Conservation (phyloP, 1,140 invertebrate species). For the Watersipora subatra region DNA sequence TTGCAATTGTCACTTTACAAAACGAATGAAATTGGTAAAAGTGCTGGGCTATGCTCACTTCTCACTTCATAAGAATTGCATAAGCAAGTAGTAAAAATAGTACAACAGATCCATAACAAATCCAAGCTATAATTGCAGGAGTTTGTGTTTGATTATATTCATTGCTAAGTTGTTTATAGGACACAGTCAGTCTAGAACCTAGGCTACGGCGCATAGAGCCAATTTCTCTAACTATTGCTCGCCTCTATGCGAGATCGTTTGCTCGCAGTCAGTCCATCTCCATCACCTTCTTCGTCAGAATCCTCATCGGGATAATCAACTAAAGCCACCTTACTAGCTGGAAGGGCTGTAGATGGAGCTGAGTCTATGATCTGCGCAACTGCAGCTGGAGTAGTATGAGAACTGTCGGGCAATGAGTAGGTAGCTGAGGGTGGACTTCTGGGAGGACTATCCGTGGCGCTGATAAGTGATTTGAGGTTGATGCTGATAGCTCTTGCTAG, state of each 20-base stretch:
- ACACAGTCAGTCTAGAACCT: no score
- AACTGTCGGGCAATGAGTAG: not conserved
- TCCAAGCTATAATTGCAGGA: no score
- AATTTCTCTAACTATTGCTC: no score
- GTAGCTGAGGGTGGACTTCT: not conserved
- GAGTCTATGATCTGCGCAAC: constrained; percentile 7
- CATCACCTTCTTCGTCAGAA: constrained; percentile 82
- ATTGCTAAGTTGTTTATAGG: no score
- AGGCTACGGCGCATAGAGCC: no score
- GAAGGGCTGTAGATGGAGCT: constrained; percentile 14
- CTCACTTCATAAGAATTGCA: no score
- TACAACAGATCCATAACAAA: no score
- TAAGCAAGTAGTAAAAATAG: no score
- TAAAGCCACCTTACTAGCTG: constrained; percentile 48
- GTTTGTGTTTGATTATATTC: no score
- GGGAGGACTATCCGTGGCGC: not conserved
- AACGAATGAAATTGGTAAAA: no score
- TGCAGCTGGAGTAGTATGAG: not conserved
- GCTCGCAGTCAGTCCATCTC: constrained; percentile 43
- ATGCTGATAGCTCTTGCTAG: constrained; percentile 28
- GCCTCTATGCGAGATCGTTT: constrained; percentile 3
- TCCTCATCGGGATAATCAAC: constrained; percentile 85
- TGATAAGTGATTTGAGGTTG: constrained; percentile 19
- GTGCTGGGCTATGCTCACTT: no score
- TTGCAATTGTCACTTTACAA: no score